Evolutionary conservation across 2,113 vertebrate genomes (phyloP).

Genomic region (Mobula hypostoma): DNA sequence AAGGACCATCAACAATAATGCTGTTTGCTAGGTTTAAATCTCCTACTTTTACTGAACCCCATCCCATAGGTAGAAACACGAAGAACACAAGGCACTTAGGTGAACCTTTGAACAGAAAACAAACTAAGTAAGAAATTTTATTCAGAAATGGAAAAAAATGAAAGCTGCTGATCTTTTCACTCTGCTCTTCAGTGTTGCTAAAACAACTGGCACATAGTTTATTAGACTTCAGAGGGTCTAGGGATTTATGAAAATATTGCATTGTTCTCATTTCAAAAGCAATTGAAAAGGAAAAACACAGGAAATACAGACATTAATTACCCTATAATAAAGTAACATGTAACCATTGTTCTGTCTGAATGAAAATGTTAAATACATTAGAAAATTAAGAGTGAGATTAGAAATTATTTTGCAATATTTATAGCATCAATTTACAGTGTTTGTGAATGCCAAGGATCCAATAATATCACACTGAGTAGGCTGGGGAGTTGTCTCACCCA

Average conservation of each 20-base stretch:
- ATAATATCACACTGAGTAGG: not conserved
- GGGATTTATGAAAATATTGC: not conserved
- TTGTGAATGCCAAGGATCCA: not conserved
- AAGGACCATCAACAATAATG: not conserved
- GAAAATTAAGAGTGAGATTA: slow-evolving; percentile 6
- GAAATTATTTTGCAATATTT: slow-evolving; percentile 11
- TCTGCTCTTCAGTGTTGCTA: not conserved
- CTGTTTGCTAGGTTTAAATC: not conserved
- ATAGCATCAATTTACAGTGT: not conserved
- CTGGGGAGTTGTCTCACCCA: not conserved
- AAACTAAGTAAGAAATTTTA: not conserved
- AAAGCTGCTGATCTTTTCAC: not conserved
- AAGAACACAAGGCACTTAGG: not conserved
- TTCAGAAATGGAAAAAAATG: not conserved
- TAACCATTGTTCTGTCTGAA: not conserved
- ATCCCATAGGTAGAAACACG: too few relatives aligned
- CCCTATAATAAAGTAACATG: not conserved
- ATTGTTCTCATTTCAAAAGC: not conserved
- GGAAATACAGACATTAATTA: not conserved
- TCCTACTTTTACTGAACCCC: not conserved
- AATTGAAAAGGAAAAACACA: not conserved
- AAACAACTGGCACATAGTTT: not conserved
- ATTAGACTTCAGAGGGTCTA: not conserved
- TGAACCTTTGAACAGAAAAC: not conserved
- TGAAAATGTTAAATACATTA: slow-evolving; percentile 26